Evolutionary conservation across 53 echinoderm and acorn worm genomes (phyloP), one percentile per base, ranked within the genome.

Genomic region (Luidia sarsii): DNA sequence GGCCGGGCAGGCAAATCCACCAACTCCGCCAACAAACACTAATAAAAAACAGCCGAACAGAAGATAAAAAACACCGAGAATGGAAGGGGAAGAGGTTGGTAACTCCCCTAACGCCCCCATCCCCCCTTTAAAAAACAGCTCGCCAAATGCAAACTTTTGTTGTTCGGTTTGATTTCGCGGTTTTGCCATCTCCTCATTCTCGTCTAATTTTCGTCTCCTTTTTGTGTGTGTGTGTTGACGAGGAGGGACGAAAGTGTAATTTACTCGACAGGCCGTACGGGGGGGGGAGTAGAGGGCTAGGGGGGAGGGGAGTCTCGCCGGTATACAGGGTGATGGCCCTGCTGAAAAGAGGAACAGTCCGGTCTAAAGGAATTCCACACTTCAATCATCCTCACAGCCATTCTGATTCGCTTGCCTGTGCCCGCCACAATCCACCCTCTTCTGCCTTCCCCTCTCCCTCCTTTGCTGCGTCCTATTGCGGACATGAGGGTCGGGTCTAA

Each of bases 71-170:
- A 65, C 35, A 33, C 21, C 20, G 37, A 65, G 2, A 64, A 28
- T 18, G 37, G 33, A 20, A 3, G 25, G 23, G 33, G 20, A 77
- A 48, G 27, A n/a, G 37, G 45, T 37, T 14, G 18, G 32, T 22
- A 77, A 28, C 8, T 39, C n/a, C 49, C 49, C 43, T 11, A 61
- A 60, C 59, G 46, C n/a, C n/a, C n/a, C n/a, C n/a, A n/a, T n/a
- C n/a, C n/a, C n/a, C n/a, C n/a, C n/a, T n/a, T n/a, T n/a, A n/a
- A 77, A 54, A 72, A 77, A 59, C 61, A 77, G 77, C 77, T 77
- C 45, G 48, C 24, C 60, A 77, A 77, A 77, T 77, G 59, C 77
- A 60, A n/a, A 55, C 60, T 60, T 77, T 77, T 77, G 77, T 77
- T 57, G 39, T 41, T 23, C 45, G 62, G 72, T 38, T 77, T 59